Evolutionary conservation across 2,797 vertebrate genomes (phyloP).

Genomic region (Micropoecilia bifurca): DNA sequence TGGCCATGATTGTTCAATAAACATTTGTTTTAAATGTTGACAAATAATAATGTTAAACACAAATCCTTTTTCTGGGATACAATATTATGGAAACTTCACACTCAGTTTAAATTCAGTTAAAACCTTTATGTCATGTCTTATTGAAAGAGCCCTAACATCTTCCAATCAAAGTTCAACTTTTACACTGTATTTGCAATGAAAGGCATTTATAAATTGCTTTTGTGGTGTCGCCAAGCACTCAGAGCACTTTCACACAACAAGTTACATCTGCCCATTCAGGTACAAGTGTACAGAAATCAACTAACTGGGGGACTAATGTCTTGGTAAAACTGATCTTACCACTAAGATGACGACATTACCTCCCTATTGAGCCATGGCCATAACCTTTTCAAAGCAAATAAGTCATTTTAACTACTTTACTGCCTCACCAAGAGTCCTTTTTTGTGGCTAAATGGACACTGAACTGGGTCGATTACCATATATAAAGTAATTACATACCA

Average conservation of each 20-base stretch:
- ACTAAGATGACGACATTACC: background rate
- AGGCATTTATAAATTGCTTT: background rate
- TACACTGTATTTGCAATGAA: background rate
- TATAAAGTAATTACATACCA: background rate
- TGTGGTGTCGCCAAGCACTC: background rate
- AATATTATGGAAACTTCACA: background rate
- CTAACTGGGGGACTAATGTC: background rate
- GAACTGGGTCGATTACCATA: background rate
- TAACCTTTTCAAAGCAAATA: background rate
- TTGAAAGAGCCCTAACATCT: background rate
- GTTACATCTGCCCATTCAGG: background rate
- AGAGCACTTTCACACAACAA: background rate
- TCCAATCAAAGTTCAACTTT: background rate
- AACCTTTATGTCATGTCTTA: background rate
- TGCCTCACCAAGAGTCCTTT: background rate
- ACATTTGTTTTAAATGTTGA: background rate
- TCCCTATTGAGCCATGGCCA: background rate
- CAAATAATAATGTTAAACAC: background rate
- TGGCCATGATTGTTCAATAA: background rate
- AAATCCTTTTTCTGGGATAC: too few relatives aligned
- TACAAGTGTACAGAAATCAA: background rate
- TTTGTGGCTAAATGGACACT: background rate
- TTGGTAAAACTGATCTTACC: background rate
- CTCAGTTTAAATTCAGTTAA: background rate
- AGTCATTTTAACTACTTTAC: background rate